Conservation (phyloP, 2,888 invertebrate species). For the Machimus atricapillus region DNA sequence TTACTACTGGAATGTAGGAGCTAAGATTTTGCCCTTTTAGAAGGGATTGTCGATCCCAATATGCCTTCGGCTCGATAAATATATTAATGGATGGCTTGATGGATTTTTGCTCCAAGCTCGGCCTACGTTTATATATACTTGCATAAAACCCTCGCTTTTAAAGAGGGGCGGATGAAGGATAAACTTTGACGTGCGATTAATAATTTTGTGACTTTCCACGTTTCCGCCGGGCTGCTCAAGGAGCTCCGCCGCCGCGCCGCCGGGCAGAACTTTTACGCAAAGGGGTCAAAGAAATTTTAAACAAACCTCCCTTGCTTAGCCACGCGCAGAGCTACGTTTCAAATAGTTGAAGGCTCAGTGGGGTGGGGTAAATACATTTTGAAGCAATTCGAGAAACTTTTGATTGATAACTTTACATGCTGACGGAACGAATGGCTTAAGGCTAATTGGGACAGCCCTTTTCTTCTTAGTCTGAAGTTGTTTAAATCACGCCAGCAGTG, state of each 20-base stretch:
- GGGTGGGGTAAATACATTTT: neutral
- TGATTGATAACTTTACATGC: slow-evolving; percentile 10
- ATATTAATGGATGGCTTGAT: slow-evolving; percentile 11
- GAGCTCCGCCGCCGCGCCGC: too few species aligned
- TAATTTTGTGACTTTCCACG: slow-evolving; percentile 31
- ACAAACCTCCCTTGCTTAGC: neutral
- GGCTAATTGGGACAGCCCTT: neutral
- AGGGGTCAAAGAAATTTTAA: slow-evolving; percentile 9
- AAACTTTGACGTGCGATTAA: slow-evolving; percentile 29
- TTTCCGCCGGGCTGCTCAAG: neutral
- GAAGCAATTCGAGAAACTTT: neutral
- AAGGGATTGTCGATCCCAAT: neutral
- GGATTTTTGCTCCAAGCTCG: neutral
- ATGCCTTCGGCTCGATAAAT: neutral
- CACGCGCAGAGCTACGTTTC: neutral
- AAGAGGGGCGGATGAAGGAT: neutral
- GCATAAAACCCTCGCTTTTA: neutral
- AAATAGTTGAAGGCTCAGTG: neutral
- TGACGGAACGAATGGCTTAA: neutral
- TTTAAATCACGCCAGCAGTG: neutral
- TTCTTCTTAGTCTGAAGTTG: neutral
- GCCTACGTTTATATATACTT: neutral
- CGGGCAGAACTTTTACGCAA: neutral
- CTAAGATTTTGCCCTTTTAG: neutral
- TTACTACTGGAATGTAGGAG: neutral